A percentile compares a stretch with the other conserved stretches of the same genome.
These are phyloP conservation scores for Lydus trimaculatus DNA, from an alignment of 2,888 invertebrate genomes.

Conservation along the genomic window DNA sequence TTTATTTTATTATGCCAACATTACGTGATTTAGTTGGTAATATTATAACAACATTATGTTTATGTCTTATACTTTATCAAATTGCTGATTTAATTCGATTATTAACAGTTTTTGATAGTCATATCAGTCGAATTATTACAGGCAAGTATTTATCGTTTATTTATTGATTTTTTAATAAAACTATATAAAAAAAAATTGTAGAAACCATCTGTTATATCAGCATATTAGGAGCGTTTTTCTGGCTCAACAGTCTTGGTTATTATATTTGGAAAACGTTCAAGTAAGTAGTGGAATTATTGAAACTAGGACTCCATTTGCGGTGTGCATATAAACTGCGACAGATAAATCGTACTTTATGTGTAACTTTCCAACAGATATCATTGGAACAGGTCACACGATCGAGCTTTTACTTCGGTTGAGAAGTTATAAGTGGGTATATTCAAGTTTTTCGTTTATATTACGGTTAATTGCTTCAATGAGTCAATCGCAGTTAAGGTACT, in stretches of 20 bases:
- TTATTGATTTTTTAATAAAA: conserved; percentile 15
- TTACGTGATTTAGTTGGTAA: conserved; percentile 84
- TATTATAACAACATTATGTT: conserved; percentile 81
- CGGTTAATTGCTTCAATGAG: too few species aligned
- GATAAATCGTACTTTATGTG: too few species aligned
- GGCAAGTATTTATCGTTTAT: conserved; percentile 61
- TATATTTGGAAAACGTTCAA: conserved; percentile 89
- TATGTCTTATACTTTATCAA: conserved; percentile 80
- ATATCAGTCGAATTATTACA: conserved; percentile 80
- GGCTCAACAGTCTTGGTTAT: conserved; percentile 86
- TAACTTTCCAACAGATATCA: too few species aligned
- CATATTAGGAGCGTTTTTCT: conserved; percentile 82
- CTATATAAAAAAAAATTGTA: too few species aligned
- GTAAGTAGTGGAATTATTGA: too few species aligned
- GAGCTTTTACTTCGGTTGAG: too few species aligned
- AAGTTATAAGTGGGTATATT: too few species aligned
- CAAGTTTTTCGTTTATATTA: too few species aligned
- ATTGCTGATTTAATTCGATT: conserved; percentile 80
- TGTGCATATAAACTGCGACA: too few species aligned
- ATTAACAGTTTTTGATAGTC: conserved; percentile 81
- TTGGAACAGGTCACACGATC: too few species aligned
- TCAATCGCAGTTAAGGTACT: too few species aligned
- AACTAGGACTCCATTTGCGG: too few species aligned
- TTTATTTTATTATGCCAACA: conserved; percentile 85
- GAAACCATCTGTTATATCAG: conserved; percentile 81